Base-by-base conservation (phyloP, 2,888 invertebrate species). In the Lepidochitona cinerea region DNA sequence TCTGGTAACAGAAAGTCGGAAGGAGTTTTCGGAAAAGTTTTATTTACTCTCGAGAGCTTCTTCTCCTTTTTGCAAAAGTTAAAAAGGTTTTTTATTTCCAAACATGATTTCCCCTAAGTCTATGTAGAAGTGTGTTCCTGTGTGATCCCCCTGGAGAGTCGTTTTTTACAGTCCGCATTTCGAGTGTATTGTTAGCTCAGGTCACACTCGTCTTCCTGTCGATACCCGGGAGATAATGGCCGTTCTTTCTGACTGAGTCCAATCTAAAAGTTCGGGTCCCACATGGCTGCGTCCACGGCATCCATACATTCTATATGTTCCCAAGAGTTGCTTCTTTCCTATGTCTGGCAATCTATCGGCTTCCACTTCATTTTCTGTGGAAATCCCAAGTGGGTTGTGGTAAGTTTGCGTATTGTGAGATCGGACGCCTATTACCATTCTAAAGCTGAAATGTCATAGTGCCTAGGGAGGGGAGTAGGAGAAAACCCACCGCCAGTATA, bases 381-480 rank as follows among this genome's bases (percentile, higher is more conserved):
- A 9, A 4, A 14, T 59, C 59, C 59, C 59, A 2, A 14, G 59
- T 23, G 59, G 12, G 29, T 32, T 14, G 32, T 9, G 32, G n/a
- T 29, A 7, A 59, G 29, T 26, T 14, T 29, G 59, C 26, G 32
- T 32, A 59, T 59, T 59, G 59, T 59, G 32, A 59, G 59, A 32
- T 23, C 59, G 23, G 59, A 32, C 59, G 59, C 59, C 59, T 29
- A 59, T 59, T 59, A 59, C 59, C 59, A 59, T 59, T 32, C 59
- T 23, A 29, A 59, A 23, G 26, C 29, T 4, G 59, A 59, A 59
- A 59, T 59, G 23, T 29, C 59, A 59, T 18, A 59, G 23, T 32
- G 1, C 32, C 59, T 2, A 29, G 59, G 59, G 59, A 59, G 29
- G 29, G 32, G 23, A 26, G 29, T 23, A 12, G 29, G 59, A 32